A percentile compares a stretch with the other conserved stretches of the same genome.
Evolutionary conservation across 2,888 invertebrate species (phyloP).

Genomic region (Cecidostiba fungosa): DNA sequence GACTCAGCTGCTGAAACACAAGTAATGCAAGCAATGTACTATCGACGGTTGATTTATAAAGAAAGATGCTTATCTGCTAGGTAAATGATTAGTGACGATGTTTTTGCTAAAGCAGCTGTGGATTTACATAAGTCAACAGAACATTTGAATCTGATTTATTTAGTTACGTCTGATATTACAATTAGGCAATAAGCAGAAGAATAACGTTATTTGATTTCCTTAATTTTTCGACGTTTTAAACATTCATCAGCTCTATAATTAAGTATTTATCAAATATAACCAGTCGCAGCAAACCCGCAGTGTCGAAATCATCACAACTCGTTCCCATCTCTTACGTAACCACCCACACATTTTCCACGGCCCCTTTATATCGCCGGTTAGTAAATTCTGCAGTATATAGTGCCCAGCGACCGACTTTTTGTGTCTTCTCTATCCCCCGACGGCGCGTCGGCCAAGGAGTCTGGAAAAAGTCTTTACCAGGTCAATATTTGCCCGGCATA

Average conservation of each 20-base stretch:
- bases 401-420: background rate
- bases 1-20: conserved; percentile 4
- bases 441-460: background rate
- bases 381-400: background rate
- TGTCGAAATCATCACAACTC: background rate
- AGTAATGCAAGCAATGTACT: background rate
- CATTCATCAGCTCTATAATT: too few species aligned
- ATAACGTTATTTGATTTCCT: too few species aligned
- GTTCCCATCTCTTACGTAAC: background rate
- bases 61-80: background rate
- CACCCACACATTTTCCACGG: background rate
- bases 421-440: background rate
- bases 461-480: conserved; percentile 1
- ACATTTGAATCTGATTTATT: background rate
- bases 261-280: too few species aligned
- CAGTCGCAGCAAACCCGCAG: too few species aligned
- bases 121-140: background rate
- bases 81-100: background rate
- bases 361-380: background rate
- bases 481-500: conserved; percentile 18
- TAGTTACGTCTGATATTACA: background rate
- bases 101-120: background rate
- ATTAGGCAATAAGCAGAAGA: too few species aligned
- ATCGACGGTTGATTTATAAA: background rate
- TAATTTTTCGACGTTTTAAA: too few species aligned